Conservation (phyloP, 1,140 invertebrate species). For the Papilio glaucus region DNA sequence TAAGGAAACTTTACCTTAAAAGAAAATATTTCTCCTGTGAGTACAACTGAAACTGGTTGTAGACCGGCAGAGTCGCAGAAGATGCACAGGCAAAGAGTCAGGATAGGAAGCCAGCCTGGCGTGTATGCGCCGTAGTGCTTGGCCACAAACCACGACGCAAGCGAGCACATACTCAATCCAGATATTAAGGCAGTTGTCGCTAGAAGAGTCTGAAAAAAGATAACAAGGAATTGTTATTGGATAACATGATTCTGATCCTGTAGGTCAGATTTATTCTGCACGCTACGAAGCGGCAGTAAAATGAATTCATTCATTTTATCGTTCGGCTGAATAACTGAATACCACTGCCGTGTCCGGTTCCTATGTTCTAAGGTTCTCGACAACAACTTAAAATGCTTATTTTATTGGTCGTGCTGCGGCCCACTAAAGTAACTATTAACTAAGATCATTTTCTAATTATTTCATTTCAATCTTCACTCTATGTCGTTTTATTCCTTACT, state of each 20-base stretch:
- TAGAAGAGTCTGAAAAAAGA: constrained; percentile 42
- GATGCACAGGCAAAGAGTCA: constrained; percentile 50
- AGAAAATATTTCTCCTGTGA: constrained; percentile 49
- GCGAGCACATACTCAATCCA: constrained; percentile 47
- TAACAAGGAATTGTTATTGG: neutral
- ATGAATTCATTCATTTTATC: no score
- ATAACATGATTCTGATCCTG: neutral
- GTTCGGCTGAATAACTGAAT: no score
- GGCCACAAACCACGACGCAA: constrained; percentile 48
- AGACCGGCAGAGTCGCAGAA: constrained; percentile 49
- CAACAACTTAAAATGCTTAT: no score
- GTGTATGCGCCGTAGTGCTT: constrained; percentile 35
- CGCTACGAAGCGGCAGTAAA: no score
- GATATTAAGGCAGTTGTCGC: constrained; percentile 45
- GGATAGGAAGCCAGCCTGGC: constrained; percentile 45
- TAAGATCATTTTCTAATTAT: no score
- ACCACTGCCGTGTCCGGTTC: no score
- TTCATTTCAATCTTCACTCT: no score
- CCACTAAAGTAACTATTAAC: no score
- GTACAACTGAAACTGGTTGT: constrained; percentile 46
- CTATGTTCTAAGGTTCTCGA: no score
- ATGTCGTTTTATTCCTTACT: no score
- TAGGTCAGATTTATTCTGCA: neutral
- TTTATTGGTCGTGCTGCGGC: no score
- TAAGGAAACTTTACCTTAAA: constrained; percentile 48